Percentiles rank a stretch among this genome's conserved stretches.
These are phyloP conservation scores for Margaritifera margaritifera DNA, from an alignment of 2,888 invertebrate species.

Conservation along the genomic window DNA sequence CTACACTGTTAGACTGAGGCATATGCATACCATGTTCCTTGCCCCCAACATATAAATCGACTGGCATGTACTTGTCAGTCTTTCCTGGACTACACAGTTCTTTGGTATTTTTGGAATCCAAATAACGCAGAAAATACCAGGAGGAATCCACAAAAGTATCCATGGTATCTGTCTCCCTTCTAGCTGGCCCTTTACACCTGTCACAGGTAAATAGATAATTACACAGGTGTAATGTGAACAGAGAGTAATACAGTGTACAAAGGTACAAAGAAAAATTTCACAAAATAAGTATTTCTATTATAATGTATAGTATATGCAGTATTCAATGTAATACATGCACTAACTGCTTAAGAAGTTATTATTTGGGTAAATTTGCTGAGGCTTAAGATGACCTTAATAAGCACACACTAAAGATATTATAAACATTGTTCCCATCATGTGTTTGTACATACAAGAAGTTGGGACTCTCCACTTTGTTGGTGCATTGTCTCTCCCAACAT, in stretches of 20 bases:
- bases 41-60: constrained; percentile 96
- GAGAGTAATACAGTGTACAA: neutral
- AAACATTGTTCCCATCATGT: too few species aligned
- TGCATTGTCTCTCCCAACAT: too few species aligned
- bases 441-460: too few species aligned
- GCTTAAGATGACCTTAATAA: too few species aligned
- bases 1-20: neutral
- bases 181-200: constrained; percentile 77
- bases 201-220: constrained; percentile 4
- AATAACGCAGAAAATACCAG: constrained; percentile 96
- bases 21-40: constrained; percentile 86
- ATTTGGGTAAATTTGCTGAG: too few species aligned
- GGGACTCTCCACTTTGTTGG: too few species aligned
- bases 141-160: constrained; percentile 99
- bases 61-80: constrained; percentile 82
- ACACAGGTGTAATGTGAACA: neutral
- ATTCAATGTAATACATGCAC: too few species aligned
- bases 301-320: too few species aligned
- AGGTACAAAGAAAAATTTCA: too few species aligned
- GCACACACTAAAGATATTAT: too few species aligned
- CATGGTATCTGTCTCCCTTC: constrained; percentile 96
- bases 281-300: too few species aligned
- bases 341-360: too few species aligned
- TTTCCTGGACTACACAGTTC: constrained; percentile 81
- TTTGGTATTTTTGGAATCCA: constrained; percentile 84